Evolutionary conservation across 2,888 invertebrate genomes (phyloP).

Genomic region (Dryocosmus kuriphilus): DNA sequence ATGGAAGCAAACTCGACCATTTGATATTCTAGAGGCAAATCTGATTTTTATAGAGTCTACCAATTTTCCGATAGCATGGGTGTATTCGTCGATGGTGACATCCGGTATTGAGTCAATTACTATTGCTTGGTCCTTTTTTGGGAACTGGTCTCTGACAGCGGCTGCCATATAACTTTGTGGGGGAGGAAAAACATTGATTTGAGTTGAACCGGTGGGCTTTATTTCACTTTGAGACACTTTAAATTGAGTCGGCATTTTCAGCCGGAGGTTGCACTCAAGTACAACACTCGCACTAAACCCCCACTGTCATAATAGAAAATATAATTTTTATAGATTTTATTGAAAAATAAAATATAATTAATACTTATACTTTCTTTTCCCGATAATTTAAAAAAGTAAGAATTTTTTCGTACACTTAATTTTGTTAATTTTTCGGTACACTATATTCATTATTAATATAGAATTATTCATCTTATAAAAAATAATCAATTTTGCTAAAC

Average conservation of each 20-base stretch:
- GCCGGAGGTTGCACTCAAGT: not conserved
- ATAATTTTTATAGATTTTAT: too few species aligned
- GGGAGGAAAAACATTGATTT: not conserved
- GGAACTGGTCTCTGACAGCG: conserved; percentile 40
- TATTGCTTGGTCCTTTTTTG: conserved; percentile 47
- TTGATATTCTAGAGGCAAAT: conserved; percentile 45
- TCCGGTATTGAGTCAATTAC: conserved; percentile 42
- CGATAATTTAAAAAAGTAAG: too few species aligned
- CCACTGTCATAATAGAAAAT: too few species aligned
- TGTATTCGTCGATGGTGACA: conserved; percentile 43
- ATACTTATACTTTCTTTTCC: too few species aligned
- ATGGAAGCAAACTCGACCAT: conserved; percentile 47
- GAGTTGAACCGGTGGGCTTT: rapidly evolving
- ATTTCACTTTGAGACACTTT: not conserved
- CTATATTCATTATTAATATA: too few species aligned
- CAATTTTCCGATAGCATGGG: conserved; percentile 39
- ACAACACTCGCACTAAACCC: not conserved
- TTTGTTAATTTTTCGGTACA: too few species aligned
- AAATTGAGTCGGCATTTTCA: not conserved
- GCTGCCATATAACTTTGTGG: conserved; percentile 39
- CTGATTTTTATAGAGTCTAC: conserved; percentile 39
- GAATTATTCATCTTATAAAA: too few species aligned
- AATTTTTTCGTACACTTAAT: too few species aligned
- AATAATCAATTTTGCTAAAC: too few species aligned
- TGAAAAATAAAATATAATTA: too few species aligned